Base-by-base conservation (phyloP, 2,888 invertebrate species). In the Ommatoiulus sabulosus region DNA sequence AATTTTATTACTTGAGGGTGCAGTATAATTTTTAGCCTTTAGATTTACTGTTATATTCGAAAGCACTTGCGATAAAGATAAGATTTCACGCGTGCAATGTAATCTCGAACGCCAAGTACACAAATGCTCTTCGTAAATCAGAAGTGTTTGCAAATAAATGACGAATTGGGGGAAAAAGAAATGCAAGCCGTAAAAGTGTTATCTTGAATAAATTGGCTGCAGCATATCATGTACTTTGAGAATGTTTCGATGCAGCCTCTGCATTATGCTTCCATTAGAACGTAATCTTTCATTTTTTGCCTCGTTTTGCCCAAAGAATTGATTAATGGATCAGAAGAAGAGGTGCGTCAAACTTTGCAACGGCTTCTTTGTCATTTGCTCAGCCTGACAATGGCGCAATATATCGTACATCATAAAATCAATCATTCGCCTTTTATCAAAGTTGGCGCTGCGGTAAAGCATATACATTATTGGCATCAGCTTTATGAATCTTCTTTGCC, bases 321-420 rank as follows among this genome's bases (percentile, higher is more conserved):
- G 80, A 80, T 80, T 80, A 80, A 80, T 80, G 80, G 80, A 80
- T 80, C 35, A 80, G 35, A 80, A 24, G 12, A 80, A 80, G 35
- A 35, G 80, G 35, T 80, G 80, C 80, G 10, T 80, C 35, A 80
- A 80, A 80, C 35, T 80, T 35, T 80, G 80, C 7, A 80, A 24
- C 72, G 0, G 72, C 72, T 72, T 72, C 72, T 24, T 24, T 72
- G 72, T 24, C 72, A 72, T 24, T 72, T 80, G 1, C 80, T 80
- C 80, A 12, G 35, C 0, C 35, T 12, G 80, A 80, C 35, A 80
- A 80, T 80, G 12, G 35, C 35, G 15, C 15, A 12, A 12, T 24
- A 24, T 80, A 35, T 57, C 57, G 12, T 3, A 80, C 3, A 80
- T 80, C 35, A 43, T 80, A 80, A 80, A 80, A 80, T 80, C 80